Evolutionary conservation across 2,113 vertebrate species (phyloP), one percentile per base, ranked within the genome.

Genomic region (Telmatochromis sp.): DNA sequence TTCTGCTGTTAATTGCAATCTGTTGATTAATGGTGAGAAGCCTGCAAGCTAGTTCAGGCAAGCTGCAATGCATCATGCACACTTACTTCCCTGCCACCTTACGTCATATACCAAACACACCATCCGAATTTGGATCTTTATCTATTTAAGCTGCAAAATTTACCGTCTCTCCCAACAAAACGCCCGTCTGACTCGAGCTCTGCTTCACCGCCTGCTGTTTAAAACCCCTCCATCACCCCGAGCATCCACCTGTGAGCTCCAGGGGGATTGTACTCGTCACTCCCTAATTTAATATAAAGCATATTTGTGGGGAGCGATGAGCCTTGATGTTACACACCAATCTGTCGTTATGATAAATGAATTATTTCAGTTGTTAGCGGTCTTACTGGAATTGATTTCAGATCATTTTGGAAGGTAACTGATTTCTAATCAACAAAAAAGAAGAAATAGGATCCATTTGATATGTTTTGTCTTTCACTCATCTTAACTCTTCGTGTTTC

Each of bases 21-120:
- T 78, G 73, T 78, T 78, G 73, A 78, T 51, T 78, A 78, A 51
- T 51, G 73, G 7, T 51, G 73, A 31, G 10, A 51, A 51, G 26
- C 3, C 17, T 51, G 45, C 26, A 51, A n/a, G 26, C 26, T 78
- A 51, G 26, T 33, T 78, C 45, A 78, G 7, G 45, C 73, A 78
- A 51, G 73, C 73, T 51, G 17, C 26, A 51, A n/a, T 78, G 73
- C 26, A 12, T 78, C 45, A 31, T 51, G 23, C 73, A 51, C 45
- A 51, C 45, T 19, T 49, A 31, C 15, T 9, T 33, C 17, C 6
- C 45, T 78, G 26, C 17, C 10, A n/a, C 73, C 1, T 51, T 49
- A 51, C 2, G 1, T 51, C 45, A 33, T 51, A n/a, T 13, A 51
- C 6, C 73, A 33, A 78, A 31, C 45, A 17, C 68, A 11, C 68